Percentiles rank a stretch among this genome's conserved stretches.
Conservation (phyloP, 2,113 vertebrate species). For the Etia nguti region DNA sequence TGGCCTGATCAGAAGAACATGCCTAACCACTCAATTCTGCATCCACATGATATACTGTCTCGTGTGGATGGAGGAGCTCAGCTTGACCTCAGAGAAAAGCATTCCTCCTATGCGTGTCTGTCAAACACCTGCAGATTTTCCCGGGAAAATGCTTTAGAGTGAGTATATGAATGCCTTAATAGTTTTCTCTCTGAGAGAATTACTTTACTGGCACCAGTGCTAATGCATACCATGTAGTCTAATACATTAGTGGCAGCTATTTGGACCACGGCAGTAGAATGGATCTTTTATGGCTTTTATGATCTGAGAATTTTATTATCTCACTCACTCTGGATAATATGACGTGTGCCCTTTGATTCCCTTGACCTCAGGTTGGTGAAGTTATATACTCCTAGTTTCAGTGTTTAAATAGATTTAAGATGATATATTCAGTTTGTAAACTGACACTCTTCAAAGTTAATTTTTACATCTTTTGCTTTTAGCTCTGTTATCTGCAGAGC, state of each 20-base stretch:
- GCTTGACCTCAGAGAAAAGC: conserved; percentile 1
- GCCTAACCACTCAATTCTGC: conserved; percentile 21
- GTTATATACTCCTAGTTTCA: conserved; percentile 35
- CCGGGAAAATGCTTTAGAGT: neutral
- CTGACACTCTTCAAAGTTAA: conserved; percentile 4
- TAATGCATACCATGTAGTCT: conserved; percentile 50
- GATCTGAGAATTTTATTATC: conserved; percentile 65
- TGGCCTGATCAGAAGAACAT: conserved; percentile 23
- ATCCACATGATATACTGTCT: neutral
- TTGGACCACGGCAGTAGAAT: conserved; percentile 47
- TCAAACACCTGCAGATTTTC: conserved; percentile 20
- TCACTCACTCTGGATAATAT: conserved; percentile 47
- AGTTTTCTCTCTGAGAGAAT: conserved; percentile 43
- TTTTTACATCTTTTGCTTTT: conserved; percentile 31
- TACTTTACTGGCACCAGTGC: conserved; percentile 34
- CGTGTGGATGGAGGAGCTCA: neutral
- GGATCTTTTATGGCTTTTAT: conserved; percentile 65
- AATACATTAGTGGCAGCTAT: conserved; percentile 52
- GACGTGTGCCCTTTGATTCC: conserved; percentile 51
- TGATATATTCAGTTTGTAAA: conserved; percentile 36
- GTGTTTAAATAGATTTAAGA: conserved; percentile 41
- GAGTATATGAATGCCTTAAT: conserved; percentile 27
- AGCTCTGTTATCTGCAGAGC: conserved; percentile 12
- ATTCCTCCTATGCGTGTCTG: neutral
- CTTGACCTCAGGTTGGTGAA: conserved; percentile 40